Base-by-base conservation (phyloP, 2,797 vertebrate genomes). In the Oceanodroma leucorhoa region DNA sequence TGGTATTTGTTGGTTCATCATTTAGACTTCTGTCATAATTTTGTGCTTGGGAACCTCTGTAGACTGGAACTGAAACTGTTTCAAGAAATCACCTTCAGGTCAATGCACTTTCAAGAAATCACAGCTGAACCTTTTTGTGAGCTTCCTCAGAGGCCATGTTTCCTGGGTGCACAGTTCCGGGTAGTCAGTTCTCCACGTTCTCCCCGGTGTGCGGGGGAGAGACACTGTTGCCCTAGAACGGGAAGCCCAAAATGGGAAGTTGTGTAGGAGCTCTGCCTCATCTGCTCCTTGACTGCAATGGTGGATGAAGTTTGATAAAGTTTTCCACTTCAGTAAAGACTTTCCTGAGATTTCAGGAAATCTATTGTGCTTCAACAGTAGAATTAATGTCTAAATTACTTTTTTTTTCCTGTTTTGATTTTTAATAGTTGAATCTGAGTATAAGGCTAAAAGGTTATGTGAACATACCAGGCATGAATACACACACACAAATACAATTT, bases 141-240 rank as follows among this genome's bases (percentile, higher is more conserved):
- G 3, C 4, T 60, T 79, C 55, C 27, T 80, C 3, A 4, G 27
- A 22, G 40, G 7, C 29, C 14, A 0, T 1, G 1, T 50, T 36
- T 69, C 41, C 41, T 36, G 9, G 11, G 30, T 30, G 21, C 17
- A 6, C 9, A 27, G 30, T 32, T 60, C 30, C 16, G 34, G 20
- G 26, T 43, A 40, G 14, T 9, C 45, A 45, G 20, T 58, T 41
- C 30, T 50, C 8, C 7, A 4, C 24, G 36, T n/a, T 71, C 27
- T 64, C 16, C 23, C 14, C 14, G 32, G 6, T 18, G 9, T 17
- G 5, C 4, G 2, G 1, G 12, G 23, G 9, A 20, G 10, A 45
- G 27, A 21, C 1, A 2, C 8, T 16, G 18, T 11, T n/a, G 40
- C 23, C 27, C 20, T n/a, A 8, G 32, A 38, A 48, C 4, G 22